phyloP scores from a whole-genome alignment of 2,888 invertebrate genomes.

The Aleiodes leptofemur region DNA sequence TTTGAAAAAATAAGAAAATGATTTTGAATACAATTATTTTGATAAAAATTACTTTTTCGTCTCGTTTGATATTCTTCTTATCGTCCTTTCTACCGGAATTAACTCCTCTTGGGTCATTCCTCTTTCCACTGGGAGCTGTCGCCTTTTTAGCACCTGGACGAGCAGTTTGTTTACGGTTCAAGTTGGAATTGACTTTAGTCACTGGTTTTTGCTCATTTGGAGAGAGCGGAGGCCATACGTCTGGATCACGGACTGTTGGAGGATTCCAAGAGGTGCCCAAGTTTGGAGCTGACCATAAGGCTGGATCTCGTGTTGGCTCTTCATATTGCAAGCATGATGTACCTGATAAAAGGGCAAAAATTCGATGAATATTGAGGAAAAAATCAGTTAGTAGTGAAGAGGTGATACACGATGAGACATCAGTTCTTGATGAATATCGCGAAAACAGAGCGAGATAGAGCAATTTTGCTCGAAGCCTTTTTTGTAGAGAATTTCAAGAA shows the following conservation, averaged over 20 bases:
- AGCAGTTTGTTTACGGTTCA: conserved; percentile 68
- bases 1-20: too few relatives aligned
- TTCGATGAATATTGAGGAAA: too few relatives aligned
- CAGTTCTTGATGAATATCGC: too few relatives aligned
- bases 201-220: conserved; percentile 82
- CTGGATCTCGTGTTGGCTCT: conserved; percentile 85
- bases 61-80: conserved; percentile 75
- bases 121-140: conserved; percentile 58
- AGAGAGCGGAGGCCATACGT: conserved; percentile 92
- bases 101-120: conserved; percentile 72
- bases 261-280: conserved; percentile 78
- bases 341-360: conserved; percentile 57
- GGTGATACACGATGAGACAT: too few relatives aligned
- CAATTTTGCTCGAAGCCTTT: too few relatives aligned
- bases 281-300: conserved; percentile 83
- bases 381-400: too few relatives aligned
- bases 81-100: conserved; percentile 69
- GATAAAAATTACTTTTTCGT: conserved; percentile 67
- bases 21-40: not conserved
- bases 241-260: conserved; percentile 81
- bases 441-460: not conserved
- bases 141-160: conserved; percentile 66
- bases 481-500: not conserved
- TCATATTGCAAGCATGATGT: conserved; percentile 76
- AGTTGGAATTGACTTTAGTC: conserved; percentile 64